Evolutionary conservation across 30 jellyfish, hydroid and myxozoan species (phyloP).

Genomic region (Phacellophora camtschatica): DNA sequence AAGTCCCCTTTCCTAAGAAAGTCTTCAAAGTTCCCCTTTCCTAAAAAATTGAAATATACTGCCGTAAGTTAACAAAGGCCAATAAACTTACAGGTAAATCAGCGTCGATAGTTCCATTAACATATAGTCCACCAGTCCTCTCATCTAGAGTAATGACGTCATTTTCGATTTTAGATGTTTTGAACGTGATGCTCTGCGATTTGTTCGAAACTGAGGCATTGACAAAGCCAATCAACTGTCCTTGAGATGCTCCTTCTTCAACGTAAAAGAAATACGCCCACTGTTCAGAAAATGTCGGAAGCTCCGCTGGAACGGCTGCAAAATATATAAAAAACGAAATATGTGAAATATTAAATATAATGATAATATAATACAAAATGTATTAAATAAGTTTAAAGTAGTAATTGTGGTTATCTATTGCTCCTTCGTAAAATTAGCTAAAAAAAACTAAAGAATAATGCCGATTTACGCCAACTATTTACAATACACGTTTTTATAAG

Average conservation of each 20-base stretch:
- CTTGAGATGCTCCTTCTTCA: conserved; percentile 23
- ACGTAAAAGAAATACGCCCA: conserved; percentile 28
- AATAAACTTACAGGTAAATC: conserved; percentile 36
- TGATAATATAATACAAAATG: too few relatives aligned
- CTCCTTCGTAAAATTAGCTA: too few relatives aligned
- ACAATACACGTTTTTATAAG: too few relatives aligned
- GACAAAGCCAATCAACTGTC: conserved; percentile 44
- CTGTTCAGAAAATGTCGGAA: conserved; percentile 18
- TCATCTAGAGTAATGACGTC: conserved; percentile 4
- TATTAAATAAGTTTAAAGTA: too few relatives aligned
- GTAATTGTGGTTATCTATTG: too few relatives aligned
- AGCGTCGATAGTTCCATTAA: conserved; percentile 52
- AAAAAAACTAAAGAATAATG: too few relatives aligned
- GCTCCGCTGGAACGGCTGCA: not conserved
- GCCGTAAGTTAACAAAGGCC: not conserved
- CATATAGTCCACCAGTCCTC: conserved; percentile 47
- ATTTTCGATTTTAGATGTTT: conserved; percentile 21
- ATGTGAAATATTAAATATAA: too few relatives aligned
- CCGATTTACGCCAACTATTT: too few relatives aligned
- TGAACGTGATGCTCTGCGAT: conserved; percentile 10
- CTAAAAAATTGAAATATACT: not conserved
- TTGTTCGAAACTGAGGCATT: conserved; percentile 47
- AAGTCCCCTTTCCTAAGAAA: too few relatives aligned
- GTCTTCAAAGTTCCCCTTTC: not conserved
- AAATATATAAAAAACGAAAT: not conserved